These are phyloP conservation scores for Mormyrops boulengeri DNA, from an alignment of 2,797 vertebrate genomes.

Conservation along the genomic window DNA sequence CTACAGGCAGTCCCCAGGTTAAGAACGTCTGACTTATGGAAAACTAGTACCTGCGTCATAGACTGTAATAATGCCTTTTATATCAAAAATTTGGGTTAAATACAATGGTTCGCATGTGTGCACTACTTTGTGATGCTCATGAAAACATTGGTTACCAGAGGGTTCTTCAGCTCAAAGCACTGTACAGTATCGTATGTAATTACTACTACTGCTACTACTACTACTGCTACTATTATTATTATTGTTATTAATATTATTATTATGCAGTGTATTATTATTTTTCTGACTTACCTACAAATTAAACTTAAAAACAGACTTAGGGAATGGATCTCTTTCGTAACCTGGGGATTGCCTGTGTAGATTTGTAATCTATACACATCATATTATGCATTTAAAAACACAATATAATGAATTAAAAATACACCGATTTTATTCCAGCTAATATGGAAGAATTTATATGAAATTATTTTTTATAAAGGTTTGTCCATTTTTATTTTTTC, in stretches of 20 bases:
- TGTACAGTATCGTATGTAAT: background rate
- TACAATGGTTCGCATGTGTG: background rate
- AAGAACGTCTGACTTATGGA: background rate
- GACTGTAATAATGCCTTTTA: background rate
- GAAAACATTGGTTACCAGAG: background rate
- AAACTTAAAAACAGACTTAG: background rate
- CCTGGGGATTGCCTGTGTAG: background rate
- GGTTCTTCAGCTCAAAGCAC: background rate
- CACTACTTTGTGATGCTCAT: background rate
- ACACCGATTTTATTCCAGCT: background rate
- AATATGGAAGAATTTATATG: background rate
- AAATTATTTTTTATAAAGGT: background rate
- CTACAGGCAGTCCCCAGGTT: background rate
- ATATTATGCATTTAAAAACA: background rate
- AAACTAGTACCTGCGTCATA: background rate
- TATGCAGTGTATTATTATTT: background rate
- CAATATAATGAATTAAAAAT: background rate
- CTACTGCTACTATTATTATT: background rate
- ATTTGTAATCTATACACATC: background rate
- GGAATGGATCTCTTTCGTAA: background rate
- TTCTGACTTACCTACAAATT: background rate
- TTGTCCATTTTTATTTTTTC: background rate
- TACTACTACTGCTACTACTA: background rate
- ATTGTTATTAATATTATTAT: background rate
- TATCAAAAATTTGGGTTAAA: background rate